Evolutionary conservation across 2,888 invertebrate species (phyloP).

Genomic region (Sipha maydis): DNA sequence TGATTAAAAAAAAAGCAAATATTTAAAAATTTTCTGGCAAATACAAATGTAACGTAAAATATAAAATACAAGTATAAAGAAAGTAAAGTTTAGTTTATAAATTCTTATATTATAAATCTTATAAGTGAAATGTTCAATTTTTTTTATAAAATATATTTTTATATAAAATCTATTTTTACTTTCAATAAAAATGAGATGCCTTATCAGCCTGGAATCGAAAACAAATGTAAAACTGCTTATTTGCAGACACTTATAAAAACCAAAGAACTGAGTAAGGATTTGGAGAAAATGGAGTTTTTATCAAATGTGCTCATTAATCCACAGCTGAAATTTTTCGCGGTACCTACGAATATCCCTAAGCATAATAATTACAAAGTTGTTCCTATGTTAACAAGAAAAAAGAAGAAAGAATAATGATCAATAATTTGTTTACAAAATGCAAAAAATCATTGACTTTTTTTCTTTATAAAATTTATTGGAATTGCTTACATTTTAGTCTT

Average conservation of each 20-base stretch:
- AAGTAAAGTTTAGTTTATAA: too few relatives aligned
- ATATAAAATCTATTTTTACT: too few relatives aligned
- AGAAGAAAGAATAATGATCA: too few relatives aligned
- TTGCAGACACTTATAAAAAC: neutral
- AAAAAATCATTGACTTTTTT: neutral
- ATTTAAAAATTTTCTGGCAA: neutral
- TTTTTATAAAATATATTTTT: too few relatives aligned
- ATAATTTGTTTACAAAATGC: too few relatives aligned
- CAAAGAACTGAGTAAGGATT: neutral
- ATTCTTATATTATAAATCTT: too few relatives aligned
- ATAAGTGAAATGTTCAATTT: too few relatives aligned
- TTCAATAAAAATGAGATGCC: neutral
- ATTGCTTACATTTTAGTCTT: neutral
- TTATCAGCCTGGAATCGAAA: neutral
- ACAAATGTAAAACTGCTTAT: neutral
- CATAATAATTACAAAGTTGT: neutral
- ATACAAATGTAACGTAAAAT: neutral
- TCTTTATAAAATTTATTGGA: neutral
- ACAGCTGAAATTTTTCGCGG: neutral
- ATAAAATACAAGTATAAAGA: too few relatives aligned
- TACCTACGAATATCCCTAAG: neutral
- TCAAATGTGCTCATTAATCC: neutral
- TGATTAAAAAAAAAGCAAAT: neutral
- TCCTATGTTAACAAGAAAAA: neutral
- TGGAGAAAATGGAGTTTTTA: neutral